Conservation (phyloP, 1,140 invertebrate genomes). For the Diachasmimorpha longicaudata region DNA sequence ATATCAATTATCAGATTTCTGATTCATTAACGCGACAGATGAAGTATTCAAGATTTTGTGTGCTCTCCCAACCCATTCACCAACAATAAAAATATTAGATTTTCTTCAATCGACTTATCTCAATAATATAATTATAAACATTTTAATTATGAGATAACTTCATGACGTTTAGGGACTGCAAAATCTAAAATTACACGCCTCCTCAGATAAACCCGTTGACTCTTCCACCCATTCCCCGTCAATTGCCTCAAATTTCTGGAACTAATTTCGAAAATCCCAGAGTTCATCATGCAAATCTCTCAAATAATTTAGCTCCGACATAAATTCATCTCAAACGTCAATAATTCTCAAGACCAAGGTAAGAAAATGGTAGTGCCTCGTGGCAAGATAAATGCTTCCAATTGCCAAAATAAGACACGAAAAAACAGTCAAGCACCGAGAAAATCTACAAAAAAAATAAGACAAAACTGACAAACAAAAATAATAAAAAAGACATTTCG, state of each 20-base stretch:
- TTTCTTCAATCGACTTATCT: neutral
- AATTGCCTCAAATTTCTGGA: neutral
- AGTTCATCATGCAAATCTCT: neutral
- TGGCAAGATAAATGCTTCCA: neutral
- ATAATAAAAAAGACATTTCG: neutral
- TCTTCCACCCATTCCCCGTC: neutral
- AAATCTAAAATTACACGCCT: neutral
- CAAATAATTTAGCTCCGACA: neutral
- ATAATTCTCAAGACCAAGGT: neutral
- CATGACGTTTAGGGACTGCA: neutral
- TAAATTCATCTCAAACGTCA: neutral
- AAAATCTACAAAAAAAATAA: neutral
- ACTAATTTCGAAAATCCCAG: neutral
- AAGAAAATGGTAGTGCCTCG: slow-evolving; percentile 13
- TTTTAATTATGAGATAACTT: neutral
- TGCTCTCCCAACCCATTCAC: no score
- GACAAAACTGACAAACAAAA: neutral
- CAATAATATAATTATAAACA: no score
- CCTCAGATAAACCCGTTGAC: neutral
- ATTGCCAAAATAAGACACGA: neutral
- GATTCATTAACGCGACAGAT: no score
- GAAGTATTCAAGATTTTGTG: no score
- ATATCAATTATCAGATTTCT: no score
- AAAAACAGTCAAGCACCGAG: neutral
- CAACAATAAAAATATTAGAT: neutral